phyloP scores from a whole-genome alignment of 2,888 invertebrate genomes.

The Eremobia ochroleuca region DNA sequence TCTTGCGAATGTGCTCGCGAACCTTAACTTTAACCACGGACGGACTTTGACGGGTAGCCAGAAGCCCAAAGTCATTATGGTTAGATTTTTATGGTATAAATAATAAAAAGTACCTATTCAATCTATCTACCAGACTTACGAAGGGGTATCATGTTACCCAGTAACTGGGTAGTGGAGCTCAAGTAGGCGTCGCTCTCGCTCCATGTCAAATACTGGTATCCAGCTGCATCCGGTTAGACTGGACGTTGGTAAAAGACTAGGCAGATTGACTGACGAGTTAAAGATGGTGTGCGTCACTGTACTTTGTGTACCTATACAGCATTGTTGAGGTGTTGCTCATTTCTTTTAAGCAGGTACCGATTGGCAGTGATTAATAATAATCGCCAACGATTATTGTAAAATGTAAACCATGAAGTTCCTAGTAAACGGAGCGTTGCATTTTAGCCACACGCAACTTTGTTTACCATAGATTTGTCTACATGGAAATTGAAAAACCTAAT shows the following conservation, averaged over 20 bases:
- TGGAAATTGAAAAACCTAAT: neutral
- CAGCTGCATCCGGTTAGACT: neutral
- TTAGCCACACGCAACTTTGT: neutral
- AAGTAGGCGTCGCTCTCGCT: neutral
- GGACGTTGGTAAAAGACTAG: neutral
- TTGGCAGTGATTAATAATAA: neutral
- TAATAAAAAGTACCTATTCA: neutral
- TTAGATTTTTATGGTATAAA: neutral
- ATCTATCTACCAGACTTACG: neutral
- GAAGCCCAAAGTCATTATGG: neutral
- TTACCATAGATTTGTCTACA: neutral
- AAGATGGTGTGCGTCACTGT: neutral
- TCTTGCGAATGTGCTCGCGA: no score
- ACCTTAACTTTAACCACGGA: no score
- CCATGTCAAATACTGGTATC: neutral
- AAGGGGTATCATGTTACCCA: neutral
- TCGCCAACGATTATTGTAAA: neutral
- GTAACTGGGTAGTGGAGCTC: neutral
- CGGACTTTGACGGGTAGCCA: neutral
- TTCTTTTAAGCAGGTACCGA: neutral
- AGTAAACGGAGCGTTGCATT: neutral
- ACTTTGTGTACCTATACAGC: neutral
- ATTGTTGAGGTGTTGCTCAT: slow-evolving; percentile 16
- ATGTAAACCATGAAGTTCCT: neutral
- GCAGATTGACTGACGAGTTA: neutral